These are phyloP conservation scores for Bucco capensis DNA, from an alignment of 2,113 vertebrate genomes.

Conservation along the genomic window DNA sequence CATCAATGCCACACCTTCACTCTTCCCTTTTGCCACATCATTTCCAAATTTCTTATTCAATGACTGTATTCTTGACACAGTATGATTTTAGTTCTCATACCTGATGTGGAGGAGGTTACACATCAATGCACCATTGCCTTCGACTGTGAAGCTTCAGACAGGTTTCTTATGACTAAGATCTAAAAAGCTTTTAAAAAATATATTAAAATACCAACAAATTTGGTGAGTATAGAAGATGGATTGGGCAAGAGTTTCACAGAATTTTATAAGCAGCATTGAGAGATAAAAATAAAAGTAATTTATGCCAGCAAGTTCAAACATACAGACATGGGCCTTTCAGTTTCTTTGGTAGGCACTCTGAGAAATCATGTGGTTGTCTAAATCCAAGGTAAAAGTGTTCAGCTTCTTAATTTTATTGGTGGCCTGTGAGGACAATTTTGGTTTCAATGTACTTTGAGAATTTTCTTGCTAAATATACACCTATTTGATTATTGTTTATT, in stretches of 20 bases:
- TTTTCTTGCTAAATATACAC: background rate
- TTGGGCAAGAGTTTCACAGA: background rate
- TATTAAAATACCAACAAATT: background rate
- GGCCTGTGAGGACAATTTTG: background rate
- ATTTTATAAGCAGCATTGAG: background rate
- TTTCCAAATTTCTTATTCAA: background rate
- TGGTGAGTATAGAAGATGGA: background rate
- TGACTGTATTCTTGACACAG: background rate
- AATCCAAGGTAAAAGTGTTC: background rate
- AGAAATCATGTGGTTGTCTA: background rate
- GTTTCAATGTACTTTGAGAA: background rate
- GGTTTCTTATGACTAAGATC: background rate
- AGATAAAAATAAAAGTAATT: background rate
- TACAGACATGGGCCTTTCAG: background rate
- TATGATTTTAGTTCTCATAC: background rate
- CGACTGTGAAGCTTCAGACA: background rate
- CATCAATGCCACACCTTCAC: background rate
- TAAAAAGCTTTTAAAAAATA: background rate
- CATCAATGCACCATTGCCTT: background rate
- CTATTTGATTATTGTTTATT: background rate
- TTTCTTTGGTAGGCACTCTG: background rate
- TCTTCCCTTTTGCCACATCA: background rate
- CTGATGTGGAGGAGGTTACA: background rate
- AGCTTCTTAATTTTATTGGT: background rate
- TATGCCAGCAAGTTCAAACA: background rate